phyloP scores from a whole-genome alignment of 2,888 invertebrate genomes.

The Phytoseiulus persimilis region DNA sequence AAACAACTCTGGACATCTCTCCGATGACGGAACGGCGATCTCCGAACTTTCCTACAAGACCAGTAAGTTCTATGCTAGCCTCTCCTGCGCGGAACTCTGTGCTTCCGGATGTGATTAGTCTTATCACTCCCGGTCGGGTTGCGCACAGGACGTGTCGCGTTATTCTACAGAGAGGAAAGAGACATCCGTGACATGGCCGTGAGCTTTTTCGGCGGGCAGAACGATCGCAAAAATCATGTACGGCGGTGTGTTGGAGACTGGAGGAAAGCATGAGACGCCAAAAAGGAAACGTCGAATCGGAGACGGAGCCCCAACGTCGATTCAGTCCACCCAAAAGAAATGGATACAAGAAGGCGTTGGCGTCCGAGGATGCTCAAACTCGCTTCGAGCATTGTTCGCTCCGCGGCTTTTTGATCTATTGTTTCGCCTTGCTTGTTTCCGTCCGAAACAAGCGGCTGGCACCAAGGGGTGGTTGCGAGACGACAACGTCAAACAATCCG shows the following conservation, averaged over 20 bases:
- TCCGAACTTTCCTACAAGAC: slow-evolving; percentile 34
- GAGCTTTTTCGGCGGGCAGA: too few relatives aligned
- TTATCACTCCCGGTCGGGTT: too few relatives aligned
- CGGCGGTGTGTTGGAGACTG: not conserved
- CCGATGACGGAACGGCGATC: slow-evolving; percentile 38
- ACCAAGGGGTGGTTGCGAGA: not conserved
- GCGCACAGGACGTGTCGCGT: too few relatives aligned
- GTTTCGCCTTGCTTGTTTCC: not conserved
- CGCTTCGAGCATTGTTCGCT: not conserved
- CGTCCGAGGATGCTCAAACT: not conserved
- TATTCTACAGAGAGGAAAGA: too few relatives aligned
- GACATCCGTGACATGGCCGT: too few relatives aligned
- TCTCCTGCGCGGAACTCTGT: not conserved
- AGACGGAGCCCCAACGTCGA: not conserved
- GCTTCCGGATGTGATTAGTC: not conserved
- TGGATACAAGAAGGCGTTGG: not conserved
- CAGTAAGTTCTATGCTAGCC: not conserved
- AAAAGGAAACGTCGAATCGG: not conserved
- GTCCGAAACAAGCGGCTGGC: not conserved
- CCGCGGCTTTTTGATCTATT: not conserved
- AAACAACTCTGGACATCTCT: slow-evolving; percentile 29
- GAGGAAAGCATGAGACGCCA: not conserved
- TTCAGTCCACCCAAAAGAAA: not conserved
- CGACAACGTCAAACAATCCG: not conserved
- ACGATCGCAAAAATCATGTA: too few relatives aligned